These are phyloP conservation scores for Ia io DNA, from an alignment of 2,113 vertebrate genomes.

Conservation along the genomic window DNA sequence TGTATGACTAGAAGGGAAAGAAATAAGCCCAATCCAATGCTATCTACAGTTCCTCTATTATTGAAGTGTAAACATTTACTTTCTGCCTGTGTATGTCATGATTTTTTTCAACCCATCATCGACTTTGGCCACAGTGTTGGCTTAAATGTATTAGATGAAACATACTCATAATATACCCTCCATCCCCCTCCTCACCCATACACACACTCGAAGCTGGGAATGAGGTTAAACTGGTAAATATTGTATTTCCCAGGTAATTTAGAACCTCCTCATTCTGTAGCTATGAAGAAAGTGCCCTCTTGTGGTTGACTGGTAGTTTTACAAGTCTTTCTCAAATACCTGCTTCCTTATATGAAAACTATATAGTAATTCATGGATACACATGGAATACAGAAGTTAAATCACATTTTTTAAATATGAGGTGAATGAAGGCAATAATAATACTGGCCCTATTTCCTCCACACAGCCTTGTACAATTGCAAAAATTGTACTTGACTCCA, in stretches of 20 bases:
- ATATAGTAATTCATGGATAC: not conserved
- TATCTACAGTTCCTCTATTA: not conserved
- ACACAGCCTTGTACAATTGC: not conserved
- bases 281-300: conserved; percentile 78
- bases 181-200: fast-evolving
- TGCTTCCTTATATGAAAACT: not conserved
- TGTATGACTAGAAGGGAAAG: not conserved
- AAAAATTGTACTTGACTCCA: conserved; percentile 34
- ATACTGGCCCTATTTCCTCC: not conserved
- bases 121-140: not conserved
- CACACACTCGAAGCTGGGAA: not conserved
- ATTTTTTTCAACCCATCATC: not conserved
- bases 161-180: not conserved
- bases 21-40: not conserved
- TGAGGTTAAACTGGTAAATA: not conserved
- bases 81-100: not conserved
- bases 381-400: not conserved
- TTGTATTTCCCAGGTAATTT: not conserved
- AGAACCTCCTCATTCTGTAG: conserved; percentile 5
- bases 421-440: not conserved
- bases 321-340: not conserved
- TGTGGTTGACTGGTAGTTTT: conserved; percentile 66
- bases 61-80: conserved; percentile 21
- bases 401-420: not conserved
- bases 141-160: not conserved